Conservation (phyloP, 2,797 vertebrate genomes). For the Gymnothorax reevesii region DNA sequence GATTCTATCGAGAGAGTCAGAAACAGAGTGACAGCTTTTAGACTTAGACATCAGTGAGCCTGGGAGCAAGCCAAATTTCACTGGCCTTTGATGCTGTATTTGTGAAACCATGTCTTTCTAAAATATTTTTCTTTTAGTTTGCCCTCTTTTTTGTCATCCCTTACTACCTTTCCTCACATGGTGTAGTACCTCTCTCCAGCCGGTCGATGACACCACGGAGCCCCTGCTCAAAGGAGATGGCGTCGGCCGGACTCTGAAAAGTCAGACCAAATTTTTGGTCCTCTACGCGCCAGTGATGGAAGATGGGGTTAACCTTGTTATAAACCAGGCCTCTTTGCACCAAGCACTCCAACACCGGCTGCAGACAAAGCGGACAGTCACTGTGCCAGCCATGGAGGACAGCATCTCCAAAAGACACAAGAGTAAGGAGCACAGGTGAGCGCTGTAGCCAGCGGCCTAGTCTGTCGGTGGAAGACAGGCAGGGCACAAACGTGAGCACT, state of each 20-base stretch:
- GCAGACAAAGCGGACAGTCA: slow-evolving; percentile 42
- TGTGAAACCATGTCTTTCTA: background rate
- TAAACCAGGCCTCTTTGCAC: slow-evolving; percentile 86
- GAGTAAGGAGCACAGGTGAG: slow-evolving; percentile 1
- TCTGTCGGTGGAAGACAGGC: background rate
- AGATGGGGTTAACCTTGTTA: slow-evolving; percentile 94
- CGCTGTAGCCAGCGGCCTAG: background rate
- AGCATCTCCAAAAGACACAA: slow-evolving; percentile 12
- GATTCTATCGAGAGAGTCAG: slow-evolving; percentile 57
- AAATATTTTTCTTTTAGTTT: background rate
- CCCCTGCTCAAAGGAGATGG: slow-evolving; percentile 85
- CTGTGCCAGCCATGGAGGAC: background rate
- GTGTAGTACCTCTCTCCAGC: slow-evolving; percentile 79
- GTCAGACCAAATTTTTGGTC: slow-evolving; percentile 90
- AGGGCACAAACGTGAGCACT: background rate
- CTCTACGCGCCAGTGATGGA: slow-evolving; percentile 91
- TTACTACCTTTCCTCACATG: background rate
- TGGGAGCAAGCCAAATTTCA: background rate
- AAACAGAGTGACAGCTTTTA: background rate
- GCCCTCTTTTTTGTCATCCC: background rate
- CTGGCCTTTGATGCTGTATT: background rate
- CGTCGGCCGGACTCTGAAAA: slow-evolving; percentile 90
- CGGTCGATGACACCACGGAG: slow-evolving; percentile 82
- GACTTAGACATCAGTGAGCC: background rate
- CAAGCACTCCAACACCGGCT: slow-evolving; percentile 87